A percentile compares a stretch with the other conserved stretches of the same genome.
Conservation (phyloP, 2,113 vertebrate species). For the Tauraco erythrolophus region DNA sequence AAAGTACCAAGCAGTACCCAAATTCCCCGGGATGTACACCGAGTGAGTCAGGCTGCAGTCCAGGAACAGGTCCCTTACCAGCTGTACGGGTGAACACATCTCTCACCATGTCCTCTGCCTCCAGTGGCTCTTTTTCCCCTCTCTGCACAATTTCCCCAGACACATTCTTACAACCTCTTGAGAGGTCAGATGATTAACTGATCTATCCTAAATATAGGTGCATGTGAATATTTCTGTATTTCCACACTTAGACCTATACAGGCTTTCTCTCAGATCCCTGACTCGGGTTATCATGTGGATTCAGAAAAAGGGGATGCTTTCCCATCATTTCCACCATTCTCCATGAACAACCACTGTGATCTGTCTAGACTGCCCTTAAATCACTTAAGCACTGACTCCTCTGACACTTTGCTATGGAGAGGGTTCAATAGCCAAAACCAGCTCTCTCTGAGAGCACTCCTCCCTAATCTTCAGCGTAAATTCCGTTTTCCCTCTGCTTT, state of each 20-base stretch:
- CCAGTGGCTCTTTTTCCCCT: not conserved
- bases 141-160: not conserved
- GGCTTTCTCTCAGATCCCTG: not conserved
- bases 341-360: not conserved
- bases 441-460: not conserved
- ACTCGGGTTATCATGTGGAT: not conserved
- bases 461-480: not conserved
- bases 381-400: not conserved
- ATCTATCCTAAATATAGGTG: not conserved
- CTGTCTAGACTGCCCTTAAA: not conserved
- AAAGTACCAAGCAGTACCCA: not conserved
- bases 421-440: not conserved
- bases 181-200: not conserved
- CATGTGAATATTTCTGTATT: not conserved
- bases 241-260: not conserved
- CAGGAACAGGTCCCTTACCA: not conserved
- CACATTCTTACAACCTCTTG: not conserved
- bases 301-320: not conserved
- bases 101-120: not conserved
- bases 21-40: not conserved
- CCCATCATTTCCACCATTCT: not conserved
- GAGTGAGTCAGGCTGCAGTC: not conserved
- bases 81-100: fast-evolving
- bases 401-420: not conserved
- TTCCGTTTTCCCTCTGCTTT: not conserved